These are phyloP conservation scores for Neosilurus hyrtlii DNA, from an alignment of 2,797 vertebrate species.

Conservation along the genomic window DNA sequence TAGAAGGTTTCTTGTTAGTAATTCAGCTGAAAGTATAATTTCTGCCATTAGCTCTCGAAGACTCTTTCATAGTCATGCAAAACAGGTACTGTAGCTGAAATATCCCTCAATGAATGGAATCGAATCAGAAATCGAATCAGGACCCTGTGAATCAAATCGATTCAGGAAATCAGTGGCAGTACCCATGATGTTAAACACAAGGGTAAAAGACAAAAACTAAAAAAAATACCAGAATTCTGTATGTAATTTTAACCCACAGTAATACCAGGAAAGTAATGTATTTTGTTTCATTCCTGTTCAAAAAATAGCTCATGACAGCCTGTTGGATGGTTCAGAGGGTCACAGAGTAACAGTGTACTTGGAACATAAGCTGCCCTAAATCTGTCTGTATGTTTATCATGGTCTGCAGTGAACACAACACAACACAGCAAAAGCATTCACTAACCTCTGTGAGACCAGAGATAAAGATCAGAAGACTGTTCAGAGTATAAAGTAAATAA, in stretches of 20 bases:
- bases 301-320: constrained; percentile 19
- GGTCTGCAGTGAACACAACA: background rate
- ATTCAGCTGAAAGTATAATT: too few relatives aligned
- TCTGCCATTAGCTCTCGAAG: too few relatives aligned
- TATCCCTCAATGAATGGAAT: too few relatives aligned
- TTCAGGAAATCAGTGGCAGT: too few relatives aligned
- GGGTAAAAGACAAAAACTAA: background rate
- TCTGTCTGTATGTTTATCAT: constrained; percentile 13
- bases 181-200: background rate
- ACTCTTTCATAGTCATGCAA: too few relatives aligned
- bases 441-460: background rate
- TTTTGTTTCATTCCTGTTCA: constrained; percentile 29
- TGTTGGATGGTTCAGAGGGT: constrained; percentile 11
- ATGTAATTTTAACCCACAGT: background rate
- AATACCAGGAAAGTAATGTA: constrained; percentile 5
- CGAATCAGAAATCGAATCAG: too few relatives aligned
- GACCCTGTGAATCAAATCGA: too few relatives aligned
- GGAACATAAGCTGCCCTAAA: constrained; percentile 22
- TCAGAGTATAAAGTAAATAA: background rate
- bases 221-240: background rate
- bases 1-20: too few relatives aligned
- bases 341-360: constrained; percentile 11
- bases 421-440: background rate
- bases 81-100: too few relatives aligned
- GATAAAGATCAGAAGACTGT: background rate